Evolutionary conservation across 2,113 vertebrate species (phyloP).

Genomic region (Trichechus manatus): DNA sequence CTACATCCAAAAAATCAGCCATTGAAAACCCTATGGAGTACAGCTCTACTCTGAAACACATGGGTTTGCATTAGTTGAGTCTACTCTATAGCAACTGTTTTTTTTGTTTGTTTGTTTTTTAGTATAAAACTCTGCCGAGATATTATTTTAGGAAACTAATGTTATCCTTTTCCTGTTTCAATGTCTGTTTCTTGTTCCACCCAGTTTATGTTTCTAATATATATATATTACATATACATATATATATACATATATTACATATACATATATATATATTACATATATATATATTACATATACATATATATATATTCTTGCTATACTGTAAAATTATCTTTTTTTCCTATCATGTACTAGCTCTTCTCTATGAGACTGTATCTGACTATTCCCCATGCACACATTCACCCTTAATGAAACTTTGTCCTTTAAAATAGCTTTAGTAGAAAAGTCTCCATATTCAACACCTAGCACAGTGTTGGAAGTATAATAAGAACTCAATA

Average conservation of each 20-base stretch:
- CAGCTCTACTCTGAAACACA: too few species aligned
- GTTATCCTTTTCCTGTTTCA: background rate
- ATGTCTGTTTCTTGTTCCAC: background rate
- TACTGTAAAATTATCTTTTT: background rate
- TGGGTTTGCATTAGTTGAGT: too few species aligned
- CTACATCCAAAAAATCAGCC: too few species aligned
- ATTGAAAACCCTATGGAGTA: too few species aligned
- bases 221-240: too few species aligned
- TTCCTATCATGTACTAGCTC: background rate
- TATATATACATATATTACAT: too few species aligned
- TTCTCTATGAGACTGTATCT: background rate
- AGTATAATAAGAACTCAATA: background rate
- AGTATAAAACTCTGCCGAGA: background rate
- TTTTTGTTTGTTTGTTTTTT: too few species aligned
- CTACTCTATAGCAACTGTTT: too few species aligned
- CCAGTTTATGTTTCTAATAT: background rate
- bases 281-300: too few species aligned
- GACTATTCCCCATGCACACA: rapidly evolving
- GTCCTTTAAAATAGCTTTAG: background rate
- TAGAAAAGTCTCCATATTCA: background rate
- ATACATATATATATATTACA: too few species aligned
- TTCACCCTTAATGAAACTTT: background rate
- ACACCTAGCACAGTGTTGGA: background rate
- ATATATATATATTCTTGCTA: background rate
- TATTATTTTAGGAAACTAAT: conserved; percentile 8